Evolutionary conservation across 2,888 invertebrate species (phyloP).

Genomic region (Branchellion lobata): DNA sequence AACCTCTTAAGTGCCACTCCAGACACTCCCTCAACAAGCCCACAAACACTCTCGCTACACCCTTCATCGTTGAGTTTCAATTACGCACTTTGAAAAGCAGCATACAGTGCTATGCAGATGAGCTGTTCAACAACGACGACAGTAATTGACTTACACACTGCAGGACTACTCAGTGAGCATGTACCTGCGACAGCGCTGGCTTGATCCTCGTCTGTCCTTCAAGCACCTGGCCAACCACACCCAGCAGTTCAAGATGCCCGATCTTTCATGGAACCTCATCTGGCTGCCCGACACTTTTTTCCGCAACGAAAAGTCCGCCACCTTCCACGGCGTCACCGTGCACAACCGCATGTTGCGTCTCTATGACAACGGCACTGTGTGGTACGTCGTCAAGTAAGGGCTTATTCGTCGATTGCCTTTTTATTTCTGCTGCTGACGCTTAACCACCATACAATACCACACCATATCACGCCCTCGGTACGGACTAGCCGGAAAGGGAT

Average conservation of each 20-base stretch:
- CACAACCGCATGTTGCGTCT: constrained; percentile 48
- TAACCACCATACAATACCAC: no score
- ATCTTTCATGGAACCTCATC: constrained; percentile 16
- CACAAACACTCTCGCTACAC: no score
- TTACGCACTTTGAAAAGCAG: no score
- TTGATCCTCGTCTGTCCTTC: constrained; percentile 74
- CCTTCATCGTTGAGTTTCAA: no score
- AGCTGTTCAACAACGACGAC: no score
- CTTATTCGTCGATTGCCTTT: neutral
- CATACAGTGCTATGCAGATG: no score
- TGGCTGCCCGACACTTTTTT: constrained; percentile 37
- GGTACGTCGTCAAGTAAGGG: constrained; percentile 50
- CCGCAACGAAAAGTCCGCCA: constrained; percentile 28
- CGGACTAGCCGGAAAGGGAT: no score
- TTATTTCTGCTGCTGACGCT: no score
- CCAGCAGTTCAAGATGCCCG: constrained; percentile 33
- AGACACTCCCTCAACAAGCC: no score
- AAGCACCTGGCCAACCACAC: constrained; percentile 43
- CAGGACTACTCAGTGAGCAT: constrained; percentile 62
- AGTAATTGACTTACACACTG: no score
- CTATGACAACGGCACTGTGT: constrained; percentile 46
- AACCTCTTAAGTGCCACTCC: no score
- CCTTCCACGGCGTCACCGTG: constrained; percentile 29
- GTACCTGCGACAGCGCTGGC: constrained; percentile 87
- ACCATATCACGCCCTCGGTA: no score